Evolutionary conservation across 2,113 vertebrate species (phyloP), one percentile per base, ranked within the genome.

Genomic region (Zootoca vivipara): DNA sequence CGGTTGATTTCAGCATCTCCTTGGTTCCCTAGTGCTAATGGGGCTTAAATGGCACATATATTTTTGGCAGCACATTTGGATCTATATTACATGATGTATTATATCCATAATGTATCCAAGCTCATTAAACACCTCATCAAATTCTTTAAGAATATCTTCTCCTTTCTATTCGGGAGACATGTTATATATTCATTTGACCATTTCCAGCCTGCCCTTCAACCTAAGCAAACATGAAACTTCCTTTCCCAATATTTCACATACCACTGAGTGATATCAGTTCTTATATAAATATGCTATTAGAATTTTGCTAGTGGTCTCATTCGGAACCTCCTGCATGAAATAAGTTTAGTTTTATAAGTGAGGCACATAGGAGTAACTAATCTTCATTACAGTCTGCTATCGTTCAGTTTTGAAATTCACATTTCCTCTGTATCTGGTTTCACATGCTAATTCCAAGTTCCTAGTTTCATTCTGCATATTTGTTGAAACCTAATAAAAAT

Each of bases 41-140:
- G 79, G 70, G 72, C 78, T 89, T 89, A 86, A 78, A 85, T 80
- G 77, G 83, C 83, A 89, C 77, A 89, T 69, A 81, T 67, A 89
- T 85, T 89, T 89, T 89, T 77, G 83, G 83, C 83, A 85, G 70
- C 83, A 81, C 70, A 86, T 77, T 89, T 85, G 58, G 73, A 86
- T 86, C 78, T 82, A 85, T 89, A 75, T 86, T 83, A 86, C 79
- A 67, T 86, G 78, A 86, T 86, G 78, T 86, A 77, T 89, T 77
- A 69, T 86, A 85, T 67, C 78, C 70, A 81, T 85, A 85, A 82
- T 85, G 70, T 56, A 85, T 89, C 78, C 83, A 74, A 85, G 70
- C 78, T 89, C 83, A 85, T 85, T 89, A 85, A 85, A 82, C n/a
- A 82, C 69, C 78, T 89, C 70, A 85, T 85, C 78, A 89, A 89